Conservation (phyloP, 2,797 vertebrate genomes). For the Steatocranus sp. region DNA sequence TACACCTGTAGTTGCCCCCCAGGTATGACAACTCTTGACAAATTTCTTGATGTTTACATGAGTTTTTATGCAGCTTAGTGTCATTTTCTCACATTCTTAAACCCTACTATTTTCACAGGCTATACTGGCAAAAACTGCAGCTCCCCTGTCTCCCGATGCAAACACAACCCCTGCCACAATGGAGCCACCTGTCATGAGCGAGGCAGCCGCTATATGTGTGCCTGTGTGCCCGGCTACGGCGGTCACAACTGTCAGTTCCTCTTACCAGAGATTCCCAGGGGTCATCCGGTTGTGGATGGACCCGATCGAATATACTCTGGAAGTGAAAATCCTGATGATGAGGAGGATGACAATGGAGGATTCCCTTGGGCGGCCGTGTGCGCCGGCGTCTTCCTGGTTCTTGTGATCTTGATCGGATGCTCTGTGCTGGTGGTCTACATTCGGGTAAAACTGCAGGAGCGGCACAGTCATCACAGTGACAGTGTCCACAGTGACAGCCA, state of each 20-base stretch:
- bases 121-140: conserved; percentile 95
- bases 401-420: conserved; percentile 88
- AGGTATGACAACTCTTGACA: conserved; percentile 47
- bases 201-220: conserved; percentile 87
- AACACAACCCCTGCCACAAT: conserved; percentile 93
- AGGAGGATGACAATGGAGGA: conserved; percentile 69
- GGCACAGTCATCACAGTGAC: conserved; percentile 73
- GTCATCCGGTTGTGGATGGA: conserved; percentile 66
- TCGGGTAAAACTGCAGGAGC: conserved; percentile 86
- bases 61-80: not conserved
- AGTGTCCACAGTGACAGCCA: conserved; percentile 80
- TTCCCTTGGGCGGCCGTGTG: conserved; percentile 95
- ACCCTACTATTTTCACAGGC: conserved; percentile 63
- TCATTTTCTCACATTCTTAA: not conserved
- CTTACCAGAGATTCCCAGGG: conserved; percentile 79
- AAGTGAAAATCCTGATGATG: conserved; percentile 58
- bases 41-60: not conserved
- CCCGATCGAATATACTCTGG: conserved; percentile 68
- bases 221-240: conserved; percentile 88
- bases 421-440: conserved; percentile 85
- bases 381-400: conserved; percentile 89
- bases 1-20: conserved; percentile 92
- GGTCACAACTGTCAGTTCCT: conserved; percentile 96
- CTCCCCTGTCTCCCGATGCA: conserved; percentile 84
- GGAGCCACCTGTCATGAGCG: conserved; percentile 95